Base-by-base conservation (phyloP, 2,797 vertebrate species). In the Rhinatrema bivittatum region DNA sequence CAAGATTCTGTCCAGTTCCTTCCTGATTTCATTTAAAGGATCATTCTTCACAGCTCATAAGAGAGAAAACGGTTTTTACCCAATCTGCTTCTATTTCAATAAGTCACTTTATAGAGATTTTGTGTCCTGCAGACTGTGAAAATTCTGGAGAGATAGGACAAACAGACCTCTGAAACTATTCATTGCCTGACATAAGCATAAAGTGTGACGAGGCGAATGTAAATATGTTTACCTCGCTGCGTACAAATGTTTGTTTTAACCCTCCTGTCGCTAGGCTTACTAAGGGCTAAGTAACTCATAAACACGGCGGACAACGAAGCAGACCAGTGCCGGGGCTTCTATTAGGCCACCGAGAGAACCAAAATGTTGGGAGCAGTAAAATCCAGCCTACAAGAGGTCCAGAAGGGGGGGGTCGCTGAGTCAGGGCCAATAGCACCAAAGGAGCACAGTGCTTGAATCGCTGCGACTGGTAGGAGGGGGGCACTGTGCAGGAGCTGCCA, bases 11-110 rank as follows among this genome's bases (percentile, higher is more conserved):
- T 83, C 84, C 82, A 85, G 79, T 83, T 86, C 79, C 79, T 84
- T 86, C 84, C 84, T 84, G 83, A 86, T 86, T 87, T 86, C 74
- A 85, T 87, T 86, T 84, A 81, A 82, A 84, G 61, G 81, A 75
- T 85, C 87, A 89, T 91, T 84, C 85, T 87, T 89, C 87, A 85
- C 83, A 87, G 82, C 85, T 87, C 84, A 86, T 80, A 81, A 86
- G 84, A 87, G 76, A 78, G 69, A 64, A 77, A n/a, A 84, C 61
- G 72, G 79, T 84, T 79, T n/a, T 87, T 87, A 87, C 84, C n/a
- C 79, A 88, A 79, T 68, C 82, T 85, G 82, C 84, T 77, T 84
- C 79, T 70, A 82, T 82, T 87, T 87, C 86, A 87, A 82, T 88
- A 74, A 87, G 87, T 78, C 79, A 68, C 85, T 79, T 81, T 87